phyloP scores from a whole-genome alignment of 2,113 vertebrate species.

The Phoxinus phoxinus region DNA sequence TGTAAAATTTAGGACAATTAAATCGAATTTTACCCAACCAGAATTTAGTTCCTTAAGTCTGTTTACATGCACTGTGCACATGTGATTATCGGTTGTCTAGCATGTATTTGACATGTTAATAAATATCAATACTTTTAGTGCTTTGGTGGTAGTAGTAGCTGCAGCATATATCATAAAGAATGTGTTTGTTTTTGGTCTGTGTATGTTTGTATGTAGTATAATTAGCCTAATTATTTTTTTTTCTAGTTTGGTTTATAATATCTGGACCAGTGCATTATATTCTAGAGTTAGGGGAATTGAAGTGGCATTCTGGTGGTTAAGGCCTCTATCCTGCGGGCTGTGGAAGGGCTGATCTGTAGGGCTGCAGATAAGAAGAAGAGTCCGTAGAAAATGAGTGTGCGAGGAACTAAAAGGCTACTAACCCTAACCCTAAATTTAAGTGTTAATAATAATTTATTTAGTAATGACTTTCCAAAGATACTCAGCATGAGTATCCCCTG shows the following conservation, averaged over 20 bases:
- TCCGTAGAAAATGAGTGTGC: not conserved
- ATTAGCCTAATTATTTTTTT: not conserved
- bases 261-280: not conserved
- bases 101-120: not conserved
- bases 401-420: not conserved
- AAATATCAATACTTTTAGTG: not conserved
- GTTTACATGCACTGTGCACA: not conserved
- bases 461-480: too few relatives aligned
- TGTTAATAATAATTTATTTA: not conserved
- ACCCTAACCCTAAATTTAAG: too few relatives aligned
- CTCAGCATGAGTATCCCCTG: too few relatives aligned
- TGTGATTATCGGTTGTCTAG: too few relatives aligned
- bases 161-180: not conserved
- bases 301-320: conserved; percentile 3
- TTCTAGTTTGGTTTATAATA: not conserved
- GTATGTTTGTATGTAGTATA: not conserved
- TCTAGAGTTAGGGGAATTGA: not conserved
- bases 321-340: not conserved
- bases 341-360: conserved; percentile 13
- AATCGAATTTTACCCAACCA: not conserved
- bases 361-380: conserved; percentile 9
- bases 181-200: not conserved
- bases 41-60: not conserved
- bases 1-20: not conserved
- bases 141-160: not conserved